Conservation (phyloP, 1,140 invertebrate genomes). For the Helicoverpa armigera region DNA sequence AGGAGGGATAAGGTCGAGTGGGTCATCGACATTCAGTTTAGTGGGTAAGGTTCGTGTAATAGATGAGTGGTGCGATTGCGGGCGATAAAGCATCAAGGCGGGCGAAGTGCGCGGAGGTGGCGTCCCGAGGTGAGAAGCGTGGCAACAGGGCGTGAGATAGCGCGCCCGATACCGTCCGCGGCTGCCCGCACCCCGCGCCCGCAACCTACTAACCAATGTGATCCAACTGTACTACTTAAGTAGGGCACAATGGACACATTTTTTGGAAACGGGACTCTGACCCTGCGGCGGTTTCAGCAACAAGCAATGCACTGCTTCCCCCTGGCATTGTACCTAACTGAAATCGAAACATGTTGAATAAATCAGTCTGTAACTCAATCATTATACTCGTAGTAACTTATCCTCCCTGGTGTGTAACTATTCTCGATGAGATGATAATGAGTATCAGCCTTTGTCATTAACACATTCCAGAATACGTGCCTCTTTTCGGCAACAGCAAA, state of each 20-base stretch:
- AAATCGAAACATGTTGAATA: no score
- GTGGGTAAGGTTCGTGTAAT: slow-evolving; percentile 67
- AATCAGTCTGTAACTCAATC: no score
- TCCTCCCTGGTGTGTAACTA: no score
- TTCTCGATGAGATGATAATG: no score
- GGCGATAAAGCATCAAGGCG: slow-evolving; percentile 75
- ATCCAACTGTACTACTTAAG: slow-evolving; percentile 5
- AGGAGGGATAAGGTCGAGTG: slow-evolving; percentile 58
- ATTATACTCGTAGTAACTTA: no score
- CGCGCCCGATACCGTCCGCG: slow-evolving; percentile 70
- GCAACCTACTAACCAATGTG: slow-evolving; percentile 23
- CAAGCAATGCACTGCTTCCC: no score
- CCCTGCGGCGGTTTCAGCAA: no score
- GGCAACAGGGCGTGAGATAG: slow-evolving; percentile 82
- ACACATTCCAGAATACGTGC: no score
- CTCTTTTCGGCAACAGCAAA: no score
- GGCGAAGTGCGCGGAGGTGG: slow-evolving; percentile 66
- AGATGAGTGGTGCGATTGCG: slow-evolving; percentile 77
- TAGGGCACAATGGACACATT: slow-evolving; percentile 7
- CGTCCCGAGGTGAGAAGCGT: slow-evolving; percentile 82
- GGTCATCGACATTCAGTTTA: slow-evolving; percentile 72
- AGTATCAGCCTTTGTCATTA: no score
- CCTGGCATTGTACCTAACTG: no score
- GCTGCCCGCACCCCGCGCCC: slow-evolving; percentile 51
- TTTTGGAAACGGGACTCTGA: no score